Percentiles rank a stretch among this genome's conserved stretches.
phyloP scores from a whole-genome alignment of 2,888 invertebrate genomes.

The Dysmachus trigonus region DNA sequence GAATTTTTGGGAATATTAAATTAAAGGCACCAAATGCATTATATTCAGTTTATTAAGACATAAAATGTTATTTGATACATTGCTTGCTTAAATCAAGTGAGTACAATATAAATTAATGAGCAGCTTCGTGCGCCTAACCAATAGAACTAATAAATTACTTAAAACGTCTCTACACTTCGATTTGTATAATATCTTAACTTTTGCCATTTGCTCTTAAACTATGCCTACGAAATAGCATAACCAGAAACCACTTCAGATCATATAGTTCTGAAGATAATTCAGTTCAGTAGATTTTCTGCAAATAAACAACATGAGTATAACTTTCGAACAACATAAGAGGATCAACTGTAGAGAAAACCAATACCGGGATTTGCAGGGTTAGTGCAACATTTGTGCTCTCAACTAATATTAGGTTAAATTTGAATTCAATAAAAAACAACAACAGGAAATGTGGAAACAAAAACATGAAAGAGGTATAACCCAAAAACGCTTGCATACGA shows the following conservation, averaged over 20 bases:
- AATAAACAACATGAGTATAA: conserved; percentile 5
- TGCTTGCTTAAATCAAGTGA: not conserved
- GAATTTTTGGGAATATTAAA: not conserved
- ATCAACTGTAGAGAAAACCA: not conserved
- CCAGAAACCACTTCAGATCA: not conserved
- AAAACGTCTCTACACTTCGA: not conserved
- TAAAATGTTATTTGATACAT: not conserved
- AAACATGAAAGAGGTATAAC: not conserved
- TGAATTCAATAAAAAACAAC: not conserved
- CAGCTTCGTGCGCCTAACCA: not conserved
- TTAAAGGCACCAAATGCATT: not conserved
- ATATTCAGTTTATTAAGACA: not conserved
- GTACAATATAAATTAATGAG: not conserved
- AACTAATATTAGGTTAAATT: not conserved
- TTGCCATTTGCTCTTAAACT: not conserved
- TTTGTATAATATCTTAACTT: not conserved
- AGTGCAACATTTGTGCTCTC: conserved; percentile 15
- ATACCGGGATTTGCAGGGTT: not conserved
- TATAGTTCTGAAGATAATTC: conserved; percentile 21
- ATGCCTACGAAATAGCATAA: not conserved
- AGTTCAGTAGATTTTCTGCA: not conserved
- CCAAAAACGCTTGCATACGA: not conserved
- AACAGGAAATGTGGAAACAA: not conserved
- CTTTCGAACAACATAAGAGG: not conserved
- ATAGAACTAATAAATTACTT: not conserved